Percentiles rank a stretch among this genome's conserved stretches.
Evolutionary conservation across 2,797 vertebrate genomes (phyloP).

Genomic region (Nothura maculosa): DNA sequence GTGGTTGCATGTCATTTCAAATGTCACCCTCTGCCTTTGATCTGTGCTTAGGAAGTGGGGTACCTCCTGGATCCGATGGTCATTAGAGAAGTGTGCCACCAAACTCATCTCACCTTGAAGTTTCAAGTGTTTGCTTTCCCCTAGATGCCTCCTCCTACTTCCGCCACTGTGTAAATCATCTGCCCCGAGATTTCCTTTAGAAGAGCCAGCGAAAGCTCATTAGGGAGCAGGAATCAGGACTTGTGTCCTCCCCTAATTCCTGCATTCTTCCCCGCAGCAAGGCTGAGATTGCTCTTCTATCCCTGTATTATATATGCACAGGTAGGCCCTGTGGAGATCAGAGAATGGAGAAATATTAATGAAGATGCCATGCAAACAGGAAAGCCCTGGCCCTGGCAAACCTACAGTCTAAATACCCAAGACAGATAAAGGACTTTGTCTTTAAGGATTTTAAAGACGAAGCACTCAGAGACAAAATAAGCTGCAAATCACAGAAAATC

Average conservation of each 20-base stretch:
- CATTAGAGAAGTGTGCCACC: slow-evolving; percentile 75
- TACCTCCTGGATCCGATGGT: slow-evolving; percentile 67
- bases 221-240: not conserved
- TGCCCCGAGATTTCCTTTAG: slow-evolving; percentile 44
- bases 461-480: not conserved
- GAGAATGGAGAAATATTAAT: not conserved
- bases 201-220: not conserved
- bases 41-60: slow-evolving; percentile 71
- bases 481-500: slow-evolving; percentile 2
- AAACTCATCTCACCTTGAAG: slow-evolving; percentile 75
- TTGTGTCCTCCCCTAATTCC: fast-evolving
- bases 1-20: slow-evolving; percentile 73
- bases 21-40: slow-evolving; percentile 79
- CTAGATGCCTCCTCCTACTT: slow-evolving; percentile 59
- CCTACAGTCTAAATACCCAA: not conserved
- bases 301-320: not conserved
- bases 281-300: not conserved
- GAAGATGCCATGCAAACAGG: not conserved
- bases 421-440: not conserved
- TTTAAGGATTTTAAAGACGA: not conserved
- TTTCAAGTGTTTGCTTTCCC: slow-evolving; percentile 80
- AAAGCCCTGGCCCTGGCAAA: not conserved
- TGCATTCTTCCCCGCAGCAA: not conserved
- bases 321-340: not conserved
- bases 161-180: slow-evolving; percentile 46